phyloP scores from a whole-genome alignment of 1,140 invertebrate species.

The Diorhabda sublineata region DNA sequence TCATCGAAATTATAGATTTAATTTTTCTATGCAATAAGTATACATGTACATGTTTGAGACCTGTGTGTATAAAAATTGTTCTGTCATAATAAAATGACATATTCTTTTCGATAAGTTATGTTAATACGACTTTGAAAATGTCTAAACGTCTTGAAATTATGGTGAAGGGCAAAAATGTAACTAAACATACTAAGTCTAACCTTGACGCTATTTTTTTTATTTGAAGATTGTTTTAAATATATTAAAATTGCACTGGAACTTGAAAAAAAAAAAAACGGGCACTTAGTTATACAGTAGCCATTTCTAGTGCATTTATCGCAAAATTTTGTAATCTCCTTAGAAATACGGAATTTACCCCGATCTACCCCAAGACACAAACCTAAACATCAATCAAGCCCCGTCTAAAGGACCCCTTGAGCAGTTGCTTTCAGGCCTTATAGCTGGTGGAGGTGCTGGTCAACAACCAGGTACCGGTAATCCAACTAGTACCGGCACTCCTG shows the following conservation, averaged over 20 bases:
- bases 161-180: too few species aligned
- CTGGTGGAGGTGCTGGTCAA: constrained; percentile 1
- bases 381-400: constrained; percentile 7
- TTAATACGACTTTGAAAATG: too few species aligned
- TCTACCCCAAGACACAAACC: constrained; percentile 24
- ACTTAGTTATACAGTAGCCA: background rate
- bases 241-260: background rate
- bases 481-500: constrained; percentile 6
- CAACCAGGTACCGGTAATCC: background rate
- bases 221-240: too few species aligned
- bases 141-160: too few species aligned
- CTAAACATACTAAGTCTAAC: too few species aligned
- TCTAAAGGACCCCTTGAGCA: constrained; percentile 5
- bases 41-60: too few species aligned
- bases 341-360: constrained; percentile 29
- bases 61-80: too few species aligned
- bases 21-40: too few species aligned
- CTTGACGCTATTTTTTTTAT: too few species aligned
- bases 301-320: background rate
- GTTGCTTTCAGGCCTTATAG: constrained; percentile 4
- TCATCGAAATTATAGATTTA: too few species aligned
- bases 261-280: background rate
- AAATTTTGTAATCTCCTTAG: constrained; percentile 4
- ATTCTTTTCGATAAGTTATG: too few species aligned
- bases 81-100: too few species aligned